These are phyloP conservation scores for Galaxias olidus DNA, from an alignment of 2,797 vertebrate species.

Conservation along the genomic window DNA sequence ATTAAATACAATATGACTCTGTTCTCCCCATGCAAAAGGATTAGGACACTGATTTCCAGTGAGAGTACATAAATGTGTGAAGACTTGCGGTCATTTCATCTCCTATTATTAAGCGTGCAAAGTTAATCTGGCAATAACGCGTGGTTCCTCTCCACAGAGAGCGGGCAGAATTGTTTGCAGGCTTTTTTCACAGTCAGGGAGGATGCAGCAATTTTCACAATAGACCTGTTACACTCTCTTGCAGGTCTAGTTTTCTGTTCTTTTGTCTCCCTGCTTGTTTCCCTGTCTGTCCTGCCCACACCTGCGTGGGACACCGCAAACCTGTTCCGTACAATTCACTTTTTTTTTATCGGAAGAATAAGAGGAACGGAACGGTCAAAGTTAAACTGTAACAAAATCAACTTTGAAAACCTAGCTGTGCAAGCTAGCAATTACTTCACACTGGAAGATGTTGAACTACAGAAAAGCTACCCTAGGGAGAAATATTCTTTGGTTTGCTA, in stretches of 20 bases:
- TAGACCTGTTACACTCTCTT: not conserved
- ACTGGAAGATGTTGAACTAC: no score
- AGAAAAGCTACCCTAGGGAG: no score
- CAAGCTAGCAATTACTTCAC: no score
- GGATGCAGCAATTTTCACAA: not conserved
- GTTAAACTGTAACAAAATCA: no score
- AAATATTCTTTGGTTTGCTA: no score
- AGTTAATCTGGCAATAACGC: slow-evolving; percentile 22
- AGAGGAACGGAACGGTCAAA: no score
- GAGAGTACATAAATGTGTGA: slow-evolving; percentile 12
- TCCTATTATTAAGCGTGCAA: slow-evolving; percentile 7
- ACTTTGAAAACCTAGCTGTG: no score
- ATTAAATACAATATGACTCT: slow-evolving; percentile 20
- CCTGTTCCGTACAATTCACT: no score
- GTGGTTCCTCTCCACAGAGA: not conserved
- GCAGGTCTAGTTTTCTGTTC: not conserved
- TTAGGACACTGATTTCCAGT: slow-evolving; percentile 31
- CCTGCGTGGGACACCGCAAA: no score
- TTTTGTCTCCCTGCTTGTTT: not conserved
- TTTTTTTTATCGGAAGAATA: no score
- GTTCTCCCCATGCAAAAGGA: not conserved
- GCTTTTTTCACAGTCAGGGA: not conserved
- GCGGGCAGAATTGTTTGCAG: not conserved
- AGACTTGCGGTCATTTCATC: slow-evolving; percentile 3
- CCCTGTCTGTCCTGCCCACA: not conserved